Base-by-base conservation (phyloP, 2,797 vertebrate species). In the Morelia viridis region DNA sequence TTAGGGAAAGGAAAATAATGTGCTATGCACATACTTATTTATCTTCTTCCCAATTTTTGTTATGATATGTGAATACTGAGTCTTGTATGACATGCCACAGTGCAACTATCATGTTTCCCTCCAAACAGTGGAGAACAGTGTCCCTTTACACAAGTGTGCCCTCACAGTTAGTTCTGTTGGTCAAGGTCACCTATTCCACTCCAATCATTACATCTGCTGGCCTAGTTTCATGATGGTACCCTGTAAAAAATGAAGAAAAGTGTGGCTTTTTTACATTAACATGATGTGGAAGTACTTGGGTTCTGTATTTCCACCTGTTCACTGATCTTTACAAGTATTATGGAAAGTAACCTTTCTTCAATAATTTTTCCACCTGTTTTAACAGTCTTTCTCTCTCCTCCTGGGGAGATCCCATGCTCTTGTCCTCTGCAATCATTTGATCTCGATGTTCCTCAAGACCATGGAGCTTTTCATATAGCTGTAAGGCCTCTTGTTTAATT, bases 351-450 rank as follows among this genome's bases (percentile, higher is more conserved):
- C 68, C 41, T 46, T 1, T 92, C 85, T 62, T 56, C 58, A 11
- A 10, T 15, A 62, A 31, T 94, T n/a, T 93, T 94, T 87, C 89
- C 94, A 98, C 99, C 98, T 99, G 99, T 95, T 98, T 99, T 17
- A 99, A 95, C 60, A 99, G 96, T 90, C 98, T 97, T 57, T 99
- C 98, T 92, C 98, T 97, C 95, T 99, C 98, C 95, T 99, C 98
- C 96, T 98, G 98, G 0, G 99, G 99, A 5, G 99, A 98, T 35
- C 98, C 98, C 96, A 98, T 95, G 94, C 95, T 98, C 97, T 98
- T 98, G 90, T 99, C 98, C 94, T 99, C 99, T 2, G 98, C 97
- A 97, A 98, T 97, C 97, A 99, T 98, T 95, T 97, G 91, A 84
- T 99, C 98, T 19, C 98, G 97, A 85, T 97, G 98, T 31, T 96